Percentiles rank a stretch among this genome's conserved stretches.
phyloP scores from a whole-genome alignment of 2,113 vertebrate genomes.

The Peromyscus californicus region DNA sequence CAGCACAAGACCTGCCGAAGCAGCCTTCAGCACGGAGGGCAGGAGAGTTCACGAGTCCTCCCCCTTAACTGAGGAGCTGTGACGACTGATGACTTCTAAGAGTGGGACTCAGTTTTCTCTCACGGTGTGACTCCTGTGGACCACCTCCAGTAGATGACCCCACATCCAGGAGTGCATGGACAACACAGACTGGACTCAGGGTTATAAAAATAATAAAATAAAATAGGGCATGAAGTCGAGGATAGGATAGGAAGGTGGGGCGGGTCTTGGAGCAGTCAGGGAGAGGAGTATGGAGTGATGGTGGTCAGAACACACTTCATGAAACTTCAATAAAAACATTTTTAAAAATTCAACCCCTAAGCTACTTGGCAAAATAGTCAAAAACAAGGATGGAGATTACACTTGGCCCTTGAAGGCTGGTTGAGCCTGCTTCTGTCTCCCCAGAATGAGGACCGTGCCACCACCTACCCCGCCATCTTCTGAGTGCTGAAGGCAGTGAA shows the following conservation, averaged over 20 bases:
- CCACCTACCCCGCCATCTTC: no score
- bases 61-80: neutral
- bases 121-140: neutral
- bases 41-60: neutral
- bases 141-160: neutral
- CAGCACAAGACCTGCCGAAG: neutral
- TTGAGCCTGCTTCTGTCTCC: accelerated
- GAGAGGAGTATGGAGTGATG: neutral
- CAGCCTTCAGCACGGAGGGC: neutral
- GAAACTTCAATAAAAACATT: neutral
- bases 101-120: neutral
- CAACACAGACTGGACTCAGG: neutral
- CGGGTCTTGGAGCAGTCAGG: neutral
- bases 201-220: neutral
- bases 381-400: accelerated
- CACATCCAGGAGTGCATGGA: neutral
- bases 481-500: accelerated
- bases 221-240: neutral
- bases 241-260: neutral
- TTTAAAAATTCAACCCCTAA: neutral
- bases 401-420: accelerated
- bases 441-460: neutral
- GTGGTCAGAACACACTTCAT: neutral
- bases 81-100: neutral
- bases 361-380: accelerated